These are phyloP conservation scores for Triops cancriformis DNA, from an alignment of 1,140 invertebrate genomes.

Conservation along the genomic window DNA sequence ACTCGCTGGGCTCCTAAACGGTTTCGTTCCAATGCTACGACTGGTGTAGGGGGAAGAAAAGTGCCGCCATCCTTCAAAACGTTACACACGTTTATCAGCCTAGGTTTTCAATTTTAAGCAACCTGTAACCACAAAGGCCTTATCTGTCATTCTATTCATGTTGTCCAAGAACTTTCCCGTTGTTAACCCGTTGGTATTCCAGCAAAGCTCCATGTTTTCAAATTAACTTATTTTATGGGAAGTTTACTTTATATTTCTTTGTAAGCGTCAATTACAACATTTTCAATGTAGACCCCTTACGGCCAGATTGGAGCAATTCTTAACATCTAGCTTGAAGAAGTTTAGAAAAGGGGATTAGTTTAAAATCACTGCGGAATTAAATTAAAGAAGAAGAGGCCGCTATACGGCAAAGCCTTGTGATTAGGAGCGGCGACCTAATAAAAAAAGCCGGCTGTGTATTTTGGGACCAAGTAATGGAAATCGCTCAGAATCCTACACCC, in stretches of 20 bases:
- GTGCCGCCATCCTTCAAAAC: not conserved
- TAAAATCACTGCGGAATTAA: too few species aligned
- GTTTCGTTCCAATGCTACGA: too few species aligned
- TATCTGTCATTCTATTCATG: not conserved
- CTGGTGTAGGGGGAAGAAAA: not conserved
- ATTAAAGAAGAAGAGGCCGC: not conserved
- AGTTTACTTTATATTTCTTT: too few species aligned
- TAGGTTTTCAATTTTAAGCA: not conserved
- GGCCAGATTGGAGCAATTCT: too few species aligned
- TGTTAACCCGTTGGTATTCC: not conserved
- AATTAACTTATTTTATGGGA: too few species aligned
- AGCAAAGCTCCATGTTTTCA: too few species aligned
- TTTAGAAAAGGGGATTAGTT: too few species aligned
- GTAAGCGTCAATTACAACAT: too few species aligned
- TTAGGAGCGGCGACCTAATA: not conserved
- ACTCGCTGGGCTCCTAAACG: not conserved
- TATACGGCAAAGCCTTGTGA: not conserved
- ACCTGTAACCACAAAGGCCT: not conserved
- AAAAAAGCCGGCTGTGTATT: not conserved
- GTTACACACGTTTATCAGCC: not conserved
- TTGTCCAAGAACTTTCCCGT: not conserved
- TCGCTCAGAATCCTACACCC: not conserved
- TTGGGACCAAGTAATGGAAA: not conserved
- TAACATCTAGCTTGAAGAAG: too few species aligned
- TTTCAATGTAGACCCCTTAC: too few species aligned